Percentiles rank a stretch among this genome's conserved stretches.
phyloP scores from a whole-genome alignment of 2,888 invertebrate genomes.

The Tenthredo notha region DNA sequence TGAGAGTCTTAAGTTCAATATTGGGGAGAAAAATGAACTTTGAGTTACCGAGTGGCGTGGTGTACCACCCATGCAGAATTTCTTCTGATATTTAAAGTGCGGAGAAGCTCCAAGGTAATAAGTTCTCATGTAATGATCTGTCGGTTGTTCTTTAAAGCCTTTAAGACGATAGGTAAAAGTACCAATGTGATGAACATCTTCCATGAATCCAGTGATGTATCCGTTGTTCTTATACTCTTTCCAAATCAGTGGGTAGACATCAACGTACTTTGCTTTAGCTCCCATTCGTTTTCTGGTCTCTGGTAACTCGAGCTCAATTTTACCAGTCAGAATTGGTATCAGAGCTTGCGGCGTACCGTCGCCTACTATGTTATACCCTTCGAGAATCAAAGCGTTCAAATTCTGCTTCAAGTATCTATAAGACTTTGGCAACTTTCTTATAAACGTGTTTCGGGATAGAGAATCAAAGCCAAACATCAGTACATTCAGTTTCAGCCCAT shows the following conservation, averaged over 20 bases:
- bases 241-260: conserved; percentile 93
- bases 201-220: conserved; percentile 89
- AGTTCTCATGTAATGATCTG: conserved; percentile 93
- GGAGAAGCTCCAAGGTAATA: conserved; percentile 86
- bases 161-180: conserved; percentile 95
- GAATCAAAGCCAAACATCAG: conserved; percentile 95
- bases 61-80: conserved; percentile 86
- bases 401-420: conserved; percentile 84
- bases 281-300: conserved; percentile 88
- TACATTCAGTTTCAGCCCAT: conserved; percentile 84
- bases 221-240: conserved; percentile 86
- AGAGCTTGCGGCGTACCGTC: conserved; percentile 93
- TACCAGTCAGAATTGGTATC: conserved; percentile 92
- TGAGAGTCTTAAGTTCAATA: background rate
- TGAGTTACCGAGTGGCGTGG: conserved; percentile 85
- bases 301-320: conserved; percentile 91
- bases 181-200: conserved; percentile 91
- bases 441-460: conserved; percentile 90
- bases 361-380: conserved; percentile 91
- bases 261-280: conserved; percentile 83
- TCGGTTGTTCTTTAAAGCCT: conserved; percentile 91
- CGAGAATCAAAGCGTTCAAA: conserved; percentile 83
- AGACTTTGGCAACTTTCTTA: conserved; percentile 88
- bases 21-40: background rate
- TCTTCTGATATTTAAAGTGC: conserved; percentile 80